Evolutionary conservation across 2,113 vertebrate genomes (phyloP).

Genomic region (Larimichthys polyactis): DNA sequence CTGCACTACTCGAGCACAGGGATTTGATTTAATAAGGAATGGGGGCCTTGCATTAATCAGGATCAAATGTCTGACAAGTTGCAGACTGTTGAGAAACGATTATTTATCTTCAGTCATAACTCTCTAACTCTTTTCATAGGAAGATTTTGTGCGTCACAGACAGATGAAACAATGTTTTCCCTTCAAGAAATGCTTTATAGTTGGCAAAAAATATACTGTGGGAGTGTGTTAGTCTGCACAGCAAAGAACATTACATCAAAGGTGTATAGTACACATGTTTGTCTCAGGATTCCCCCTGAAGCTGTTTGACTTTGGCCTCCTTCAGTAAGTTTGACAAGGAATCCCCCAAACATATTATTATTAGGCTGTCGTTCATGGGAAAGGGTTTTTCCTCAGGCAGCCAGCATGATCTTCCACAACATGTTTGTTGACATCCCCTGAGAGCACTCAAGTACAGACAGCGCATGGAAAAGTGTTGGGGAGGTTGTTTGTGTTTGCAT

Average conservation of each 20-base stretch:
- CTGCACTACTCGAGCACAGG: not conserved
- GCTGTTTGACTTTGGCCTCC: slow-evolving; percentile 24
- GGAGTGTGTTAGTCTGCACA: slow-evolving; percentile 9
- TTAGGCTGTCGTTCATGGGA: slow-evolving; percentile 36
- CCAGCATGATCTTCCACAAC: slow-evolving; percentile 37
- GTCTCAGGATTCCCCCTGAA: slow-evolving; percentile 32
- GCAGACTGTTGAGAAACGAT: not conserved
- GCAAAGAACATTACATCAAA: slow-evolving; percentile 50
- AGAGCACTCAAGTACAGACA: slow-evolving; percentile 10
- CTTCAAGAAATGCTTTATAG: slow-evolving; percentile 14
- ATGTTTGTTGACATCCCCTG: slow-evolving; percentile 44
- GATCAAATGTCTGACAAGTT: slow-evolving; percentile 8
- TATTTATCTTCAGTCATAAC: not conserved
- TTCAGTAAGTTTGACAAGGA: slow-evolving; percentile 13
- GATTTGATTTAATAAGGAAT: not conserved
- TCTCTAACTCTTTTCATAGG: not conserved
- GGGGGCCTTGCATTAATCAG: not conserved
- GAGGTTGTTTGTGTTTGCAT: slow-evolving; percentile 23
- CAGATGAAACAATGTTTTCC: not conserved
- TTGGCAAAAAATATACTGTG: not conserved
- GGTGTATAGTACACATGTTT: not conserved
- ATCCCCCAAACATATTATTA: slow-evolving; percentile 7
- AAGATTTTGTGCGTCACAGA: not conserved
- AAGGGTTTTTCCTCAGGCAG: slow-evolving; percentile 20
- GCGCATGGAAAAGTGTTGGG: slow-evolving; percentile 35